Conservation (phyloP, 2,797 vertebrate species). For the Halcyon badia region DNA sequence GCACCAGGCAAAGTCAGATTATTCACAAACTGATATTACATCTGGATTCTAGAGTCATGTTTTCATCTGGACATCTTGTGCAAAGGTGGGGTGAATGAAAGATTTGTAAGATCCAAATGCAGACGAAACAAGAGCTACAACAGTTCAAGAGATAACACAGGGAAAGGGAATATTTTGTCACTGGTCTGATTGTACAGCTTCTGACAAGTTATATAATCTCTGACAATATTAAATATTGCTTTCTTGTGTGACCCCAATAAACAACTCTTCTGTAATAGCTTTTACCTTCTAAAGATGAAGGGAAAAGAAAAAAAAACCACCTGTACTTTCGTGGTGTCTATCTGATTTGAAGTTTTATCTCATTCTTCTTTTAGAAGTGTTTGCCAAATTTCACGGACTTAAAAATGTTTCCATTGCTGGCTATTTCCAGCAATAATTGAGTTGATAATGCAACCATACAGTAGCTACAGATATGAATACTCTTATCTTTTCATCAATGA, state of each 20-base stretch:
- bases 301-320: background rate
- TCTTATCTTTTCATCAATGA: background rate
- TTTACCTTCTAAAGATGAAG: background rate
- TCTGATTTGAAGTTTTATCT: background rate
- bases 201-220: background rate
- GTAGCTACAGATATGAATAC: background rate
- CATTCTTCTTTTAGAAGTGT: background rate
- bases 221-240: background rate
- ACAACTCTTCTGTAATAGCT: background rate
- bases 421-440: background rate
- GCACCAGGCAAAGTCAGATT: background rate
- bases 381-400: background rate
- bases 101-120: background rate
- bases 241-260: background rate
- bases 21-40: background rate
- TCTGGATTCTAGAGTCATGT: background rate
- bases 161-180: background rate
- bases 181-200: background rate
- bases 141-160: background rate
- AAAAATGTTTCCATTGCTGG: background rate
- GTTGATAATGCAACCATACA: background rate
- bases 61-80: background rate
- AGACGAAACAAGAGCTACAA: background rate
- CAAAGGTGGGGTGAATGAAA: background rate
- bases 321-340: fast-evolving